These are phyloP conservation scores for Timandra comae DNA, from an alignment of 2,888 invertebrate genomes.

Conservation along the genomic window DNA sequence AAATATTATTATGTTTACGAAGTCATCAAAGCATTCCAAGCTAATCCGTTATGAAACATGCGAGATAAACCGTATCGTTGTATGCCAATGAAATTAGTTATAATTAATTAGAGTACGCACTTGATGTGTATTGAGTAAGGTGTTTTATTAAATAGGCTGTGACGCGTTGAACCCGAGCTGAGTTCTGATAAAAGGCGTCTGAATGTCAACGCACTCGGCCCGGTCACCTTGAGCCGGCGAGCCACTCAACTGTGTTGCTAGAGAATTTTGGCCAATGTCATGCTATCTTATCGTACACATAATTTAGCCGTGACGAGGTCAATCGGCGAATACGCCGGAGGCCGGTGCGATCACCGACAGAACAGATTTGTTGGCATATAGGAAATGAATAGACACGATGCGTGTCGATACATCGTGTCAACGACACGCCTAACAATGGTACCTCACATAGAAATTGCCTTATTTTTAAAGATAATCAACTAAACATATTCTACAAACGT, in stretches of 20 bases:
- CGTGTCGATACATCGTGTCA: constrained; percentile 16
- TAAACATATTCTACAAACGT: constrained; percentile 16
- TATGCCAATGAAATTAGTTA: too few relatives aligned
- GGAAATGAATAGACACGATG: constrained; percentile 12
- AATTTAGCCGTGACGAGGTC: constrained; percentile 22
- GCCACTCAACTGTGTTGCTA: constrained; percentile 40
- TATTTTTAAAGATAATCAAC: constrained; percentile 19
- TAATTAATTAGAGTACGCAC: too few relatives aligned
- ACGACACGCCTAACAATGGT: constrained; percentile 12
- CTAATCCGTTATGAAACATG: too few relatives aligned
- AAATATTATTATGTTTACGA: too few relatives aligned
- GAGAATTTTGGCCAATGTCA: constrained; percentile 58
- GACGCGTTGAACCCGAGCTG: constrained; percentile 40
- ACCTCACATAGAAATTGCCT: constrained; percentile 21
- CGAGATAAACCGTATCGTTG: too few relatives aligned
- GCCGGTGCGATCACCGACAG: constrained; percentile 11
- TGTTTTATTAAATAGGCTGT: constrained; percentile 41
- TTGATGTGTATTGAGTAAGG: constrained; percentile 18
- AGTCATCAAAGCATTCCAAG: too few relatives aligned
- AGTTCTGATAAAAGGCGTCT: constrained; percentile 60
- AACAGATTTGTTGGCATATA: constrained; percentile 10
- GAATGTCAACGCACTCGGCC: constrained; percentile 65
- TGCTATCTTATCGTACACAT: constrained; percentile 41
- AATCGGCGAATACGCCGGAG: constrained; percentile 20
- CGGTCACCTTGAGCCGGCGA: constrained; percentile 63